Evolutionary conservation across 2,888 invertebrate species (phyloP).

Genomic region (Torymus aiolomorphi): DNA sequence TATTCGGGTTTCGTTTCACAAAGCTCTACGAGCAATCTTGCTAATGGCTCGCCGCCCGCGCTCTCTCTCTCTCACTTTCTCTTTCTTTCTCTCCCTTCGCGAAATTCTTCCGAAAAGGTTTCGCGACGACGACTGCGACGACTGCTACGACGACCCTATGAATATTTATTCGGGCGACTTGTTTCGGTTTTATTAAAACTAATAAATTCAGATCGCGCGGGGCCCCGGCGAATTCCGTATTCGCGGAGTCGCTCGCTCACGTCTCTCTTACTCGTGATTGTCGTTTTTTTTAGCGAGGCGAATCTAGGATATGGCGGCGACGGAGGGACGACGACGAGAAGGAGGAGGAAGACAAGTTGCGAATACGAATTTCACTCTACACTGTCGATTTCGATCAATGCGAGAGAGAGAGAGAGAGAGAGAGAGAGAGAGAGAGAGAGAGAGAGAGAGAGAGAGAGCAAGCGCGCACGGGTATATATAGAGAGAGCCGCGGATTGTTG

Average conservation of each 20-base stretch:
- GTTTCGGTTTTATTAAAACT: conserved; percentile 72
- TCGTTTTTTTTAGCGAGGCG: not conserved
- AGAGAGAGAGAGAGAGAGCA: too few relatives aligned
- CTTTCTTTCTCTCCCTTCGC: conserved; percentile 65
- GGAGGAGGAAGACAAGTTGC: not conserved
- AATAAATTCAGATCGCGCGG: conserved; percentile 65
- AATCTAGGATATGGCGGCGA: conserved; percentile 33
- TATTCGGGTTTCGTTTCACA: conserved; percentile 58
- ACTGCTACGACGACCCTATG: conserved; percentile 62
- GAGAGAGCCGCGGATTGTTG: conserved; percentile 22
- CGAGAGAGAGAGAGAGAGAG: not conserved
- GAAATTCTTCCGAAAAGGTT: conserved; percentile 52
- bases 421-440: too few relatives aligned
- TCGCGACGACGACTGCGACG: conserved; percentile 54
- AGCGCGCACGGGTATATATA: too few relatives aligned
- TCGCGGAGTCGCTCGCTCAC: conserved; percentile 7
- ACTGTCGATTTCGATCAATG: conserved; percentile 46
- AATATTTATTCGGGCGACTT: conserved; percentile 69
- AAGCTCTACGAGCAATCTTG: conserved; percentile 69
- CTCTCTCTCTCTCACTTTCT: conserved; percentile 60
- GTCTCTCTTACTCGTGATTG: not conserved
- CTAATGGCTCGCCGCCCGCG: conserved; percentile 67
- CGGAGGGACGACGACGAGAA: conserved; percentile 1
- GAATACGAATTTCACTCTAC: conserved; percentile 1
- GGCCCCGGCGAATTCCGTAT: conserved; percentile 31